Evolutionary conservation across 1,140 invertebrate species (phyloP), one percentile per base, ranked within the genome.

Genomic region (Drosophila bocki): DNA sequence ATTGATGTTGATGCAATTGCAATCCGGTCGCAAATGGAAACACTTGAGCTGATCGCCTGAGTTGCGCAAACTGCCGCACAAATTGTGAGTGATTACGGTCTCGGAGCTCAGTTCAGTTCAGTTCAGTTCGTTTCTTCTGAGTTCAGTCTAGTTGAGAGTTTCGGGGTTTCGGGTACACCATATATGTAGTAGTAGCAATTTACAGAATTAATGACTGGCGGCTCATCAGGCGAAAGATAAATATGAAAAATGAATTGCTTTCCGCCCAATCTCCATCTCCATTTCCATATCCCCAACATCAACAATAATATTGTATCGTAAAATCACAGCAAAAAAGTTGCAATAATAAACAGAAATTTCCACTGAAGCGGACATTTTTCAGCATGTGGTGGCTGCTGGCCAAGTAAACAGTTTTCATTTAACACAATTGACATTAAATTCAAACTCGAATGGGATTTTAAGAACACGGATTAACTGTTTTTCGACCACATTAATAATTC

Each of bases 1-100:
- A 82, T 82, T 82, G 79, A 82, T 82, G 79, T 60, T 62, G 72
- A 64, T 77, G 72, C 64, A 63, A 76, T 51, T 79, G 47, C 56
- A 74, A 57, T 56, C 51, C 54, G 67, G 69, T 65, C 47, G 53
- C 45, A 67, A 76, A 65, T 68, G 59, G 37, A 47, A 77, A 60
- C 61, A 81, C 79, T 81, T 81, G 71, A 80, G 57, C 50, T 62
- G 17, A 63, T 29, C 51, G 57, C 47, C 47, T 32, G 65, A 33
- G 47, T 62, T 79, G 56, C 57, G 64, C 64, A 65, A 60, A 39
- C 48, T 51, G 59, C 57, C 56, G 50, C 68, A 65, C 56, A 54
- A 75, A 74, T 56, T 67, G 56, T 51, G 54, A 82, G 68, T 82
- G 75, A 82, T 75, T 78, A 61, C 53, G 63, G 56, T 41, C 47